Evolutionary conservation across 2,797 vertebrate genomes (phyloP).

Genomic region (Dipus sagitta): DNA sequence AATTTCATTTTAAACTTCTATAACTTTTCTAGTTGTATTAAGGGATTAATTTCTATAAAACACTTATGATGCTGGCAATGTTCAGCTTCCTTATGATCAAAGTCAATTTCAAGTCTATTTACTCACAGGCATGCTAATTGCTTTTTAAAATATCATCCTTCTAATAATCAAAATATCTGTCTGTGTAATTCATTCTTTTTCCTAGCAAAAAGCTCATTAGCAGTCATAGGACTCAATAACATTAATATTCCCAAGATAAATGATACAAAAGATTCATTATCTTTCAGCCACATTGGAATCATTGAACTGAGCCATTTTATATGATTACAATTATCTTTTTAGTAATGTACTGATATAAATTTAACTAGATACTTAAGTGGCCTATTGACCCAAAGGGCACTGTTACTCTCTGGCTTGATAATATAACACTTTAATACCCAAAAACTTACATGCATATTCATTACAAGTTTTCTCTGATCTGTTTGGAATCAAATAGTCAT

Average conservation of each 20-base stretch:
- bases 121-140: conserved; percentile 73
- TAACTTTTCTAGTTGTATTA: conserved; percentile 39
- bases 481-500: conserved; percentile 57
- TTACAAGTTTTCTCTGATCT: conserved; percentile 60
- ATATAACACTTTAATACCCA: conserved; percentile 76
- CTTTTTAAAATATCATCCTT: conserved; percentile 63
- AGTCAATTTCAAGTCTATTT: conserved; percentile 63
- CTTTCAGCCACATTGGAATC: conserved; percentile 79
- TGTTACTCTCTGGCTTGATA: conserved; percentile 66
- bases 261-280: conserved; percentile 82
- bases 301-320: conserved; percentile 82
- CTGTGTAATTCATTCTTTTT: conserved; percentile 61
- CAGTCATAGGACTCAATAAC: conserved; percentile 68
- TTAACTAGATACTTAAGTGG: conserved; percentile 81
- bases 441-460: conserved; percentile 65
- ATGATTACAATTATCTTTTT: conserved; percentile 82
- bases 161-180: conserved; percentile 44
- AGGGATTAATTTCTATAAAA: conserved; percentile 63
- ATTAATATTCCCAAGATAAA: conserved; percentile 80
- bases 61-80: conserved; percentile 17
- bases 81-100: conserved; percentile 56
- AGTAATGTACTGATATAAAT: conserved; percentile 78
- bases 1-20: conserved; percentile 53
- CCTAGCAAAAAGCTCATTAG: conserved; percentile 73
- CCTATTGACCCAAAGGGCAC: conserved; percentile 77